Evolutionary conservation across 1,140 invertebrate genomes (phyloP), one percentile per base, ranked within the genome.

Genomic region (Trichomalopsis sarcophagae): DNA sequence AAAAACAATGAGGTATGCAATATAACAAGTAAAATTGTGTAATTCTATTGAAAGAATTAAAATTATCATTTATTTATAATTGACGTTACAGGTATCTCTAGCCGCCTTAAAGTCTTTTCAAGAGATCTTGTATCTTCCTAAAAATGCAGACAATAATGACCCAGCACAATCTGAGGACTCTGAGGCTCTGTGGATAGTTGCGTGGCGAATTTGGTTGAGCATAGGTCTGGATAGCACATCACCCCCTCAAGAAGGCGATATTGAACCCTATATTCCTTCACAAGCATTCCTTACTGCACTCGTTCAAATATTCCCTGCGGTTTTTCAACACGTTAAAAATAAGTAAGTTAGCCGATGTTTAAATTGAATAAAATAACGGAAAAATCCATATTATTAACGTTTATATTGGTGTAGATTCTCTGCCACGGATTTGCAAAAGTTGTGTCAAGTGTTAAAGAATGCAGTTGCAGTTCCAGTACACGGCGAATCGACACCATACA

Each of bases 61-160:
- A n/a, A 71, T n/a, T 33, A 2, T 33, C 11, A 79, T 79, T 1
- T 27, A 21, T 17, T 47, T 68, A 3, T 71, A 71, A 83, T 44
- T 80, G 84, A 9, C 79, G 88, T 62, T 84, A 44, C 88, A 95
- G 95, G 97, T 98, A n/a, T 98, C 98, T 7, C 94, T 99, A 83
- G 97, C 98, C 6, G 98, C 98, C 5, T 92, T 99, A 2, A 99
- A 99, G 92, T 98, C 98, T 33, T 97, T 99, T 91, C 98, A 99
- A 94, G 98, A 99, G 92, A 97, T 99, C 87, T 94, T 98, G 74
- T 96, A 96, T 89, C 90, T 95, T 13, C 95, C 94, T 87, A 94
- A 95, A 89, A 82, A 82, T 27, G 3, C 47, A 40, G 93, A 94
- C 13, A 92, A 89, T 88, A 89, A 88, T 47, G 91, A 92, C 82